phyloP scores from a whole-genome alignment of 2,888 invertebrate species.

The Drosophila mercatorum region DNA sequence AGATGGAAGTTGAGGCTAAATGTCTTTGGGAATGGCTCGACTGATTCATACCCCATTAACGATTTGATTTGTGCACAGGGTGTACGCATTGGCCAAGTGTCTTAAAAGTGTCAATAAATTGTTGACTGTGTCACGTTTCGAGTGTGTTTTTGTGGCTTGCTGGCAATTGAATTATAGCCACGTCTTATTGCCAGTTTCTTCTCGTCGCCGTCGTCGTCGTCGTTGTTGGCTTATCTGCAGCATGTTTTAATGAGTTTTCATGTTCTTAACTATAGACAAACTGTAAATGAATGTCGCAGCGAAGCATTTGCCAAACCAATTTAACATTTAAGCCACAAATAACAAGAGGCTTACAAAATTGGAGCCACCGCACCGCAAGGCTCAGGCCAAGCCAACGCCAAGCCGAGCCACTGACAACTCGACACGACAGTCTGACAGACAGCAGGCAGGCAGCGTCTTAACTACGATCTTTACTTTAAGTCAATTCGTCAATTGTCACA shows the following conservation, averaged over 20 bases:
- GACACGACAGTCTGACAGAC: conserved; percentile 14
- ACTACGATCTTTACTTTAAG: conserved; percentile 17
- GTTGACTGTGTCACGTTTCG: conserved; percentile 55
- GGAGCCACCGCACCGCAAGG: conserved; percentile 40
- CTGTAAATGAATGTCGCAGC: conserved; percentile 71
- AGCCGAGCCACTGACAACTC: conserved; percentile 10
- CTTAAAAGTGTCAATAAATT: conserved; percentile 62
- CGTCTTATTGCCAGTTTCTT: conserved; percentile 36
- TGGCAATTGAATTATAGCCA: conserved; percentile 59
- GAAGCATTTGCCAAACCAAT: conserved; percentile 59
- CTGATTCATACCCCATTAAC: neutral
- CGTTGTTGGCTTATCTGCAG: conserved; percentile 48
- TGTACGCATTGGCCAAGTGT: conserved; percentile 59
- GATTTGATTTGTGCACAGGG: conserved; percentile 9
- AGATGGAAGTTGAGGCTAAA: too few relatives aligned
- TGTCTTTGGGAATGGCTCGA: neutral
- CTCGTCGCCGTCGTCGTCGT: neutral
- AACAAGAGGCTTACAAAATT: conserved; percentile 26
- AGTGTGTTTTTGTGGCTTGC: conserved; percentile 31
- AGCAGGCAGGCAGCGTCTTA: conserved; percentile 10
- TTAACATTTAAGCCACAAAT: conserved; percentile 54
- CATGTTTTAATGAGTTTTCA: conserved; percentile 63
- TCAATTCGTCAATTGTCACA: conserved; percentile 76
- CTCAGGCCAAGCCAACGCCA: conserved; percentile 24
- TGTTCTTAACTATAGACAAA: conserved; percentile 68